phyloP scores from a whole-genome alignment of 1,140 invertebrate genomes.

The Solen grandis region DNA sequence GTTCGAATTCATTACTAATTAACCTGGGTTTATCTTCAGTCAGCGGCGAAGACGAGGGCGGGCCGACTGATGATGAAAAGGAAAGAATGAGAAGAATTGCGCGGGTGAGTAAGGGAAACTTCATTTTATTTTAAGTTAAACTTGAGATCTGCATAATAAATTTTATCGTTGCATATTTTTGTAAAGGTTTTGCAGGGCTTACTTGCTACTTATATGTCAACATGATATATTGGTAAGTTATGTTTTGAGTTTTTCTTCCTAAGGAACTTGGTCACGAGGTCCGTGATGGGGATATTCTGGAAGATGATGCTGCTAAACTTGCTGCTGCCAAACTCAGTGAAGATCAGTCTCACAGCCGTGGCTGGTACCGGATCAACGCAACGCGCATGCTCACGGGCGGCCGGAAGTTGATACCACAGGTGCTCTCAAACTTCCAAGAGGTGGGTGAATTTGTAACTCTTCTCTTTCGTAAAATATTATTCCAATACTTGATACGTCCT shows the following conservation, averaged over 20 bases:
- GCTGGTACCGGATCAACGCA: constrained; percentile 86
- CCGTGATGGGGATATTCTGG: constrained; percentile 83
- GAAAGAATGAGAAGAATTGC: neutral
- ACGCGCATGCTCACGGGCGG: constrained; percentile 83
- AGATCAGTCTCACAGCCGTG: constrained; percentile 82
- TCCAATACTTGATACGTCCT: neutral
- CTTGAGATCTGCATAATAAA: too few relatives aligned
- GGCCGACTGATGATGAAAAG: neutral
- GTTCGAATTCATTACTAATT: too few relatives aligned
- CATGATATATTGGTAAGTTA: too few relatives aligned
- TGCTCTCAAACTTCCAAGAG: constrained; percentile 67
- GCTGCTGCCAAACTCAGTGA: constrained; percentile 84
- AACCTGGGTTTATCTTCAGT: constrained; percentile 22
- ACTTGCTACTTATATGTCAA: too few relatives aligned
- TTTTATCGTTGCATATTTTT: too few relatives aligned
- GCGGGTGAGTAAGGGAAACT: constrained; percentile 6
- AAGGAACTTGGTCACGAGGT: constrained; percentile 84
- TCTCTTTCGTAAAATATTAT: neutral
- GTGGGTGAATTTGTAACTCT: too few relatives aligned
- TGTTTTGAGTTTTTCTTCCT: constrained; percentile 31
- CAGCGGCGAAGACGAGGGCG: neutral
- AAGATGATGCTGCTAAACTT: constrained; percentile 85
- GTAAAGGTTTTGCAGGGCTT: too few relatives aligned
- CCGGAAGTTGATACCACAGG: constrained; percentile 71
- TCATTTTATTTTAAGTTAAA: too few relatives aligned